Conservation (phyloP, 2,113 vertebrate species). For the Elephas maximus region DNA sequence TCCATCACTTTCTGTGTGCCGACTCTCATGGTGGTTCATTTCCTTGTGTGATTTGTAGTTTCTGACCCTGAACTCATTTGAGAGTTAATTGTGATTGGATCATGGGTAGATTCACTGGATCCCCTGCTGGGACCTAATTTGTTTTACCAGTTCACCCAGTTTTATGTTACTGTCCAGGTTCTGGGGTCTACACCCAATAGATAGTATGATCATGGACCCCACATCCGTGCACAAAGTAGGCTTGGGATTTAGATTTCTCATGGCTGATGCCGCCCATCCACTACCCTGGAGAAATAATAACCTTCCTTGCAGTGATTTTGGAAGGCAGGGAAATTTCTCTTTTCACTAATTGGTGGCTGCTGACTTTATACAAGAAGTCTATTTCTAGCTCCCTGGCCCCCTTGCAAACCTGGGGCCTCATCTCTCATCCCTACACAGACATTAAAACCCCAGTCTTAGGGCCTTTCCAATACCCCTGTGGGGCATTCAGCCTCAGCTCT, state of each 20-base stretch:
- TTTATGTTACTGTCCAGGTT: neutral
- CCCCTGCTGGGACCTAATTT: neutral
- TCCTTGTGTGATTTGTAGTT: neutral
- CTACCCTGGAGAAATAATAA: neutral
- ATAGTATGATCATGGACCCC: neutral
- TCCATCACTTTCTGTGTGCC: neutral
- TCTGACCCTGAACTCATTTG: neutral
- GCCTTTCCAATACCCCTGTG: neutral
- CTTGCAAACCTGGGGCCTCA: neutral
- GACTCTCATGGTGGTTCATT: neutral
- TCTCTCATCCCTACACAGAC: neutral
- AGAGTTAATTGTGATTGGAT: neutral
- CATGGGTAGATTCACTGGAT: too few relatives aligned
- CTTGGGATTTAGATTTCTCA: neutral
- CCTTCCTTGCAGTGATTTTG: neutral
- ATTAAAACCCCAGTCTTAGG: neutral
- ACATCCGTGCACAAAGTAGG: fast-evolving
- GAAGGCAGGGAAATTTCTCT: neutral
- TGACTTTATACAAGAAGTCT: neutral
- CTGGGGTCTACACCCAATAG: fast-evolving
- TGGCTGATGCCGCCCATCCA: neutral
- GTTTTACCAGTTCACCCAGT: neutral
- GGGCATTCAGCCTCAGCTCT: neutral
- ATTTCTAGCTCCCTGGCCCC: neutral
- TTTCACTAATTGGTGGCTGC: neutral